Evolutionary conservation across 1,140 invertebrate species (phyloP).

Genomic region (Chironomus striatipennis): DNA sequence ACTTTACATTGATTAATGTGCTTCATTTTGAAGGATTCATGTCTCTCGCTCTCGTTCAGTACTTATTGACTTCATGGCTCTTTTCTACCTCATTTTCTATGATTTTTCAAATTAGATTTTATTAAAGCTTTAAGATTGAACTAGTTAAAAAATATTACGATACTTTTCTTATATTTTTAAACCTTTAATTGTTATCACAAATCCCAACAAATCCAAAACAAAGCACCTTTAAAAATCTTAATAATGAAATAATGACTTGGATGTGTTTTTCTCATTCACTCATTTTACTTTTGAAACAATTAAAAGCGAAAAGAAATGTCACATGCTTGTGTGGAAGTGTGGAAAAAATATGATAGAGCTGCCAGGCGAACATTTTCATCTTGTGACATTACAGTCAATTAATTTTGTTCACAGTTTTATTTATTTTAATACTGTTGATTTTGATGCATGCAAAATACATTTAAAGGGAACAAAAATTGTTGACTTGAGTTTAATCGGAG

Average conservation of each 20-base stretch:
- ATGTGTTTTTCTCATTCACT: neutral
- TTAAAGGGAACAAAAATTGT: no score
- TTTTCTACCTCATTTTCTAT: neutral
- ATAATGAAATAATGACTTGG: neutral
- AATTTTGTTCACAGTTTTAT: slow-evolving; percentile 20
- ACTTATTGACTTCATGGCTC: neutral
- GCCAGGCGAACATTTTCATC: neutral
- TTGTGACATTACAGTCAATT: slow-evolving; percentile 10
- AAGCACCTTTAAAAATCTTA: neutral
- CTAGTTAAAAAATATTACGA: no score
- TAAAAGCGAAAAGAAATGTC: neutral
- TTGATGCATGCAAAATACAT: no score
- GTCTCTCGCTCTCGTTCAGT: neutral
- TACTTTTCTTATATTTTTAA: no score
- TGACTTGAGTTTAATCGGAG: neutral
- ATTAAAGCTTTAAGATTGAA: neutral
- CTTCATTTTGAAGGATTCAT: neutral
- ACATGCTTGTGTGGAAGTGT: neutral
- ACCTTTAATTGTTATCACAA: no score
- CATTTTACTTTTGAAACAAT: neutral
- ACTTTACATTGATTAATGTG: neutral
- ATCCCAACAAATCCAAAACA: no score
- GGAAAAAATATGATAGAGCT: neutral
- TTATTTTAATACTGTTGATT: neutral
- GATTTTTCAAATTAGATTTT: no score